Evolutionary conservation across 2,888 invertebrate species (phyloP).

Genomic region (Epirrhoe alternata): DNA sequence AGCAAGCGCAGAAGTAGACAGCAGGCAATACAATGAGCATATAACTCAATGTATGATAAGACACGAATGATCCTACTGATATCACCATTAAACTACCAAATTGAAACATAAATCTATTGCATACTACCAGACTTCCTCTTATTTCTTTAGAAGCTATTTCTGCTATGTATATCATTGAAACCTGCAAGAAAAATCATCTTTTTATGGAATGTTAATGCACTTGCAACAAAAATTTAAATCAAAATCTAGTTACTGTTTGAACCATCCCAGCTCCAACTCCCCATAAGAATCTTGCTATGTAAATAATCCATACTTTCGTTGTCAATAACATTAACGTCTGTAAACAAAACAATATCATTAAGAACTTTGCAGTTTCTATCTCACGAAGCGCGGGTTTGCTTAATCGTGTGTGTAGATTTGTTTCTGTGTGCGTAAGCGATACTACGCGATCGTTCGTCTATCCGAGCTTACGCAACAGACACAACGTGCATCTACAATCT

Average conservation of each 20-base stretch:
- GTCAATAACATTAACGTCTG: slow-evolving; percentile 71
- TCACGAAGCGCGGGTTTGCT: too few relatives aligned
- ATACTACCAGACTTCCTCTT: slow-evolving; percentile 62
- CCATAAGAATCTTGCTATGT: slow-evolving; percentile 72
- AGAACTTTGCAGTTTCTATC: neutral
- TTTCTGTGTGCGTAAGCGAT: too few relatives aligned
- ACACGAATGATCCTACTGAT: slow-evolving; percentile 65
- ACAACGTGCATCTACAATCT: too few relatives aligned
- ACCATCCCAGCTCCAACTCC: slow-evolving; percentile 79
- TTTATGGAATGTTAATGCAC: neutral
- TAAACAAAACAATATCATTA: slow-evolving; percentile 36
- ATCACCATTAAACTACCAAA: slow-evolving; percentile 69
- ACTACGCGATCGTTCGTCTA: too few relatives aligned
- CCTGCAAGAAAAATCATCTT: slow-evolving; percentile 52
- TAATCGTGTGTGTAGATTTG: too few relatives aligned
- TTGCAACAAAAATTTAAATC: too few relatives aligned
- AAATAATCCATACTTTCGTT: slow-evolving; percentile 71
- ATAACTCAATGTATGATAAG: slow-evolving; percentile 67
- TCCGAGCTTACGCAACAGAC: too few relatives aligned
- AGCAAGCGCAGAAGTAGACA: slow-evolving; percentile 72
- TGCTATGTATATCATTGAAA: slow-evolving; percentile 67
- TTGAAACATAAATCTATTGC: slow-evolving; percentile 63
- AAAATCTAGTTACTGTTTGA: slow-evolving; percentile 53
- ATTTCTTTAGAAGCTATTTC: slow-evolving; percentile 76
- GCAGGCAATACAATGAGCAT: slow-evolving; percentile 71